Base-by-base conservation (phyloP, 2,888 invertebrate species). In the Dugesia japonica region DNA sequence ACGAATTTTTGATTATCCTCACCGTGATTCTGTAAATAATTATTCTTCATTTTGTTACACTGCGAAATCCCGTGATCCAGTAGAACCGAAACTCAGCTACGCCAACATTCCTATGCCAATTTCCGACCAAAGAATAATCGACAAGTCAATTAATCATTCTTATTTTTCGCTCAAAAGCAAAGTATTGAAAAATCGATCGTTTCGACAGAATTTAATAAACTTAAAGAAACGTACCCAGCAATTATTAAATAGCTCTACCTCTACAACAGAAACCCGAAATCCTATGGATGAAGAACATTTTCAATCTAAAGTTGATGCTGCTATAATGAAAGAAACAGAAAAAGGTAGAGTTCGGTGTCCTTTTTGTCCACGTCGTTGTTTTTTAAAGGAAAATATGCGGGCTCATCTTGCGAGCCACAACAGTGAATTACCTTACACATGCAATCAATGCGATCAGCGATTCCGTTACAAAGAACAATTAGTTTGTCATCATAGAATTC, bases 81-180 rank as follows among this genome's bases (percentile, higher is more conserved):
- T 56, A 4, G 56, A 56, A n/a, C 56, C 56, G 20, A 56, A 56
- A 23, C 20, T 56, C 20, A n/a, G 23, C 23, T 56, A 56, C 23
- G 56, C 56, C 56, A 56, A 56, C 56, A 56, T 56, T 56, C 56
- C 56, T 56, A 56, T 56, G 56, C 56, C 56, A 56, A 56, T 56
- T 4, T 56, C 56, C 56, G 56, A 56, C 56, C 56, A 56, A 56
- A 56, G 56, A 56, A 56, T 56, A n/a, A 56, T 56, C 1, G 56
- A 56, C 1, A 56, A 56, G 17, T 7, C 56, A n/a, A 56, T 56
- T 4, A 56, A 56, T 23, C 56, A 56, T 56, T 56, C 56, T n/a
- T 56, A 56, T 56, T 56, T 56, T 23, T 56, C 56, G 56, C 56
- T 56, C 56, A 56, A 56, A 56, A 56, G 56, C 56, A 56, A 56